A percentile compares a stretch with the other conserved stretches of the same genome.
phyloP scores from a whole-genome alignment of 2,888 invertebrate species.

The Drosophila prolongata region DNA sequence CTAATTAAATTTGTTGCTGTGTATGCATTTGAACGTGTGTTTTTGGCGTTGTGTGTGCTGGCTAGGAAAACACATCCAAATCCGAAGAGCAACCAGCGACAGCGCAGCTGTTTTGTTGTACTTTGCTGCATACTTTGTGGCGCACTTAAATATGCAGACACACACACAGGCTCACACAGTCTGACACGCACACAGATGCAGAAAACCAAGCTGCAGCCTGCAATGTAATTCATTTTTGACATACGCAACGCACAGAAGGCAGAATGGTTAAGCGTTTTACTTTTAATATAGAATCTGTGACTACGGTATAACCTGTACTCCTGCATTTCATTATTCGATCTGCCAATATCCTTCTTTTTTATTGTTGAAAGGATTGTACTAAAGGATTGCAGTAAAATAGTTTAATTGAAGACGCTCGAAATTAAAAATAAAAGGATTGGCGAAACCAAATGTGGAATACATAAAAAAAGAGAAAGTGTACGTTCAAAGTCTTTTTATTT shows the following conservation, averaged over 20 bases:
- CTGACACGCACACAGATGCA: constrained; percentile 26
- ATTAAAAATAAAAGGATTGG: no score
- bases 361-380: no score
- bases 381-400: no score
- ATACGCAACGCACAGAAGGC: constrained; percentile 42
- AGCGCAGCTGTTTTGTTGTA: constrained; percentile 70
- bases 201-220: constrained; percentile 41
- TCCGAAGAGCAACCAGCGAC: constrained; percentile 53
- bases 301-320: not conserved
- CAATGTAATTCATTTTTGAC: constrained; percentile 73
- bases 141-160: constrained; percentile 65
- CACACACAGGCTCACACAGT: constrained; percentile 29
- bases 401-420: no score
- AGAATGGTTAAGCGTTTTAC: constrained; percentile 1
- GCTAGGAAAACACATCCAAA: constrained; percentile 62
- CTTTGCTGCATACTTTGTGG: constrained; percentile 75
- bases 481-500: no score
- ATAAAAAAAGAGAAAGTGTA: no score
- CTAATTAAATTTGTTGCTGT: not conserved
- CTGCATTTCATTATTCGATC: not conserved
- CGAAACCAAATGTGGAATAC: no score
- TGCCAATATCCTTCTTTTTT: not conserved
- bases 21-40: not conserved
- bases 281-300: constrained; percentile 3
- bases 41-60: constrained; percentile 20